phyloP scores from a whole-genome alignment of 2,113 vertebrate genomes.

The Anarrhichthys ocellatus region DNA sequence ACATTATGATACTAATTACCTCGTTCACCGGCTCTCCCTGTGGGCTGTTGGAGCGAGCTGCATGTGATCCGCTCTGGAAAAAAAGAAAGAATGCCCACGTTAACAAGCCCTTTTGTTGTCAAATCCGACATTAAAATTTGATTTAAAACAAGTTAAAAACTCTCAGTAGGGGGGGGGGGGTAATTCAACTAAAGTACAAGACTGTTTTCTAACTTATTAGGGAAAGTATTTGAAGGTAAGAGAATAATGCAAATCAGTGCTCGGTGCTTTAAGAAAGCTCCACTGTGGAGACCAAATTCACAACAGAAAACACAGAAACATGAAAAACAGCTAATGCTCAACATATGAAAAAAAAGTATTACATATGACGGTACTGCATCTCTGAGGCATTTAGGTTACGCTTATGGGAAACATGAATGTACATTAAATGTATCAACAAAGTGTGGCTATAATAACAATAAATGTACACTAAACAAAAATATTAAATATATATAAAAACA shows the following conservation, averaged over 20 bases:
- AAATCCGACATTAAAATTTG: conserved; percentile 1
- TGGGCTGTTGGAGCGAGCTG: background rate
- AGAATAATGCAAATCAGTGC: background rate
- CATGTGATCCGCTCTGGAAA: conserved; percentile 3
- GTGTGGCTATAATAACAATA: background rate
- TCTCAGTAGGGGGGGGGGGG: background rate
- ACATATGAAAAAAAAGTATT: background rate
- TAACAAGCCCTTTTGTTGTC: conserved; percentile 19
- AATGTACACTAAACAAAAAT: too few relatives aligned
- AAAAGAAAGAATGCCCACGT: background rate
- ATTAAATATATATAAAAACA: too few relatives aligned
- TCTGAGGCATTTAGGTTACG: too few relatives aligned
- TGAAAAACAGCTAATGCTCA: background rate
- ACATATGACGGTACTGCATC: background rate
- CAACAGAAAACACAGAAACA: background rate
- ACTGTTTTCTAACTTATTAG: background rate
- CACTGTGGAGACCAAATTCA: background rate
- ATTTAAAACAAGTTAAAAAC: conserved; percentile 12
- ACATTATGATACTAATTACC: conserved; percentile 48
- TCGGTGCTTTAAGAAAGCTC: background rate
- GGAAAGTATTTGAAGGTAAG: background rate
- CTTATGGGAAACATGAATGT: background rate
- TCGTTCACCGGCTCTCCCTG: conserved; percentile 12
- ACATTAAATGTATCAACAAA: background rate
- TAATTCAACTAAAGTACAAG: background rate